Percentiles rank a stretch among this genome's conserved stretches.
Conservation (phyloP, 2,113 vertebrate genomes). For the Vanacampus margaritifer region DNA sequence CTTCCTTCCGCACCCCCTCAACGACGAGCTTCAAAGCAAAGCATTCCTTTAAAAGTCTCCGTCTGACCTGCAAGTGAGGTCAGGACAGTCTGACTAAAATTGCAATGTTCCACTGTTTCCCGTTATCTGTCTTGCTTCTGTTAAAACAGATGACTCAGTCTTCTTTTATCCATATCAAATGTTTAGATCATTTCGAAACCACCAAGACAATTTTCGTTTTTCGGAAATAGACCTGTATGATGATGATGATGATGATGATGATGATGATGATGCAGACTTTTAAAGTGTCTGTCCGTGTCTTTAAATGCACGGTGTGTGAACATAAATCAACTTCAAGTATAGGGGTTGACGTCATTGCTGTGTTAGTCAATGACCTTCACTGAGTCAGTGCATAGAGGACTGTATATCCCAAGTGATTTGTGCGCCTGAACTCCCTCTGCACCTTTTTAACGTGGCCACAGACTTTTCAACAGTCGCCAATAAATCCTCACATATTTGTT, state of each 20-base stretch:
- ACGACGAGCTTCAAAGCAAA: constrained; percentile 47
- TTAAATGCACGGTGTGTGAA: not conserved
- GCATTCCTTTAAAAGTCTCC: constrained; percentile 47
- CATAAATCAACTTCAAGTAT: constrained; percentile 23
- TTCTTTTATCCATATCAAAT: constrained; percentile 19
- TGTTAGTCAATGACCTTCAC: constrained; percentile 27
- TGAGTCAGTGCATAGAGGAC: not conserved
- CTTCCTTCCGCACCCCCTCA: constrained; percentile 15
- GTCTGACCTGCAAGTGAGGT: constrained; percentile 54
- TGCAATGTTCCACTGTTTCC: constrained; percentile 33
- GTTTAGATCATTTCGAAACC: constrained; percentile 11
- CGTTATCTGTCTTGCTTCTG: constrained; percentile 30
- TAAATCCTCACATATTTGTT: not conserved
- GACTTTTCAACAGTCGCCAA: not conserved
- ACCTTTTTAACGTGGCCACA: not conserved
- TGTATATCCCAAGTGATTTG: not conserved
- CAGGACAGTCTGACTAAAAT: constrained; percentile 47
- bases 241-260: not conserved
- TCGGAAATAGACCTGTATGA: not conserved
- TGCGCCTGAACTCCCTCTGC: not conserved
- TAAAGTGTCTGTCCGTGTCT: not conserved
- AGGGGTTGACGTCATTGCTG: constrained; percentile 26
- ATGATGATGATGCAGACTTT: not conserved
- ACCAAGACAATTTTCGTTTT: not conserved
- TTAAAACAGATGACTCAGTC: constrained; percentile 12